Percentiles rank a stretch among this genome's conserved stretches.
These are phyloP conservation scores for Magallana ariakensis DNA, from an alignment of 1,140 invertebrate genomes.

Conservation along the genomic window DNA sequence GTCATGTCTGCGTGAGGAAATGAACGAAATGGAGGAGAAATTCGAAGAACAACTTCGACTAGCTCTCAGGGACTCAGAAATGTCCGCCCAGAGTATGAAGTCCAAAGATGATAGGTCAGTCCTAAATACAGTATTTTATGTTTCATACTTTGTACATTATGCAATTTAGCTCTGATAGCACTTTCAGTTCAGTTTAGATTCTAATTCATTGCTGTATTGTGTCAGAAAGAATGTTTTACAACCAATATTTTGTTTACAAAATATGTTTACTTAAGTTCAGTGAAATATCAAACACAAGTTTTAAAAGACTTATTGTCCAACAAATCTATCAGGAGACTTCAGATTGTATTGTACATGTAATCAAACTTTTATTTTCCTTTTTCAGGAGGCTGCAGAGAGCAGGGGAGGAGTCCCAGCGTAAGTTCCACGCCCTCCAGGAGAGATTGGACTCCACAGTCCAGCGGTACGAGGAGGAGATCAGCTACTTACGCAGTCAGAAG, in stretches of 20 bases:
- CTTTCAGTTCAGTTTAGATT: no score
- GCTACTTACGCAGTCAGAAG: constrained; percentile 59
- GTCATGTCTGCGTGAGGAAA: constrained; percentile 54
- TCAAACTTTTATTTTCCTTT: background rate
- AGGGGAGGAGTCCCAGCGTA: constrained; percentile 47
- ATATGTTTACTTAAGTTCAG: no score
- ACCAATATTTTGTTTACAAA: no score
- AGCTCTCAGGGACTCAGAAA: constrained; percentile 52
- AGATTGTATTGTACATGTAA: no score
- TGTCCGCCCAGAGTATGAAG: constrained; percentile 51
- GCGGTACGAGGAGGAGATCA: constrained; percentile 61
- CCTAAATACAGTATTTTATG: background rate
- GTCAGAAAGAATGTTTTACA: no score
- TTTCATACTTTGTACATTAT: no score
- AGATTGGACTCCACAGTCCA: constrained; percentile 56
- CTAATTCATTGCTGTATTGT: no score
- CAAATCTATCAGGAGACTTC: no score
- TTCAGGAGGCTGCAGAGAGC: constrained; percentile 46
- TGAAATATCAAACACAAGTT: no score
- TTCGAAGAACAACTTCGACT: constrained; percentile 55
- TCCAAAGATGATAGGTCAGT: constrained; percentile 52
- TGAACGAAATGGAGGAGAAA: constrained; percentile 60
- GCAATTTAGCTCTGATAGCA: no score
- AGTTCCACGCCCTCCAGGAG: constrained; percentile 43
- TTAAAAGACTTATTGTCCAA: no score